These are phyloP conservation scores for Oegoconia quadripuncta DNA, from an alignment of 2,888 invertebrate genomes.

Conservation along the genomic window DNA sequence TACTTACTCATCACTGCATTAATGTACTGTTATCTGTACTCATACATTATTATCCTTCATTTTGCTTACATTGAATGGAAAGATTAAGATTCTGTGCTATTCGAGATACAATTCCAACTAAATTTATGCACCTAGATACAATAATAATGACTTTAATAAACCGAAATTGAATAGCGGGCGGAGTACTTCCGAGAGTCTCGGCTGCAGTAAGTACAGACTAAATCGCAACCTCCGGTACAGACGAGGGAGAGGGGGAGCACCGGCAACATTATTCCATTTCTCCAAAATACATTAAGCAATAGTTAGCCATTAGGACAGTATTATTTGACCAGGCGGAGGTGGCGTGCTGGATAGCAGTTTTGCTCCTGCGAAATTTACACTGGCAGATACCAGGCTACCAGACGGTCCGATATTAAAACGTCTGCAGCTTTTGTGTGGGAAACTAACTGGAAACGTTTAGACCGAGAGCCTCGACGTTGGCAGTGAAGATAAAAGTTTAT, in stretches of 20 bases:
- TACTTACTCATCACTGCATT: too few species aligned
- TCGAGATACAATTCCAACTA: too few species aligned
- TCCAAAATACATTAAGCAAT: conserved; percentile 73
- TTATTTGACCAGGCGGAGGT: conserved; percentile 73
- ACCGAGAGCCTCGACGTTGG: conserved; percentile 48
- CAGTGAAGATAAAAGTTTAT: conserved; percentile 74
- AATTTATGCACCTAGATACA: too few species aligned
- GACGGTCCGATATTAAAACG: conserved; percentile 71
- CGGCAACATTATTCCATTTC: conserved; percentile 62
- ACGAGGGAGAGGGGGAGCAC: conserved; percentile 39
- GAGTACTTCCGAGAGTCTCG: conserved; percentile 41
- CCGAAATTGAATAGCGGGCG: conserved; percentile 49
- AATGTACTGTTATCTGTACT: too few species aligned
- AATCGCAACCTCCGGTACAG: conserved; percentile 56
- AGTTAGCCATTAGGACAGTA: conserved; percentile 70
- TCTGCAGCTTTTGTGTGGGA: conserved; percentile 70
- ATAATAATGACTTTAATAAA: conserved; percentile 47
- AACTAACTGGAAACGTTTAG: conserved; percentile 66
- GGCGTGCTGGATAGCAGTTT: conserved; percentile 68
- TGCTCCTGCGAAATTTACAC: conserved; percentile 65
- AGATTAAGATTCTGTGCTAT: too few species aligned
- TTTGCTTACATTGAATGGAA: too few species aligned
- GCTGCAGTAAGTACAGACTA: conserved; percentile 54
- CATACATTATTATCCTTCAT: too few species aligned
- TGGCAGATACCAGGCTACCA: conserved; percentile 54